phyloP scores from a whole-genome alignment of 2,888 invertebrate species.

The Aphrophora alni region DNA sequence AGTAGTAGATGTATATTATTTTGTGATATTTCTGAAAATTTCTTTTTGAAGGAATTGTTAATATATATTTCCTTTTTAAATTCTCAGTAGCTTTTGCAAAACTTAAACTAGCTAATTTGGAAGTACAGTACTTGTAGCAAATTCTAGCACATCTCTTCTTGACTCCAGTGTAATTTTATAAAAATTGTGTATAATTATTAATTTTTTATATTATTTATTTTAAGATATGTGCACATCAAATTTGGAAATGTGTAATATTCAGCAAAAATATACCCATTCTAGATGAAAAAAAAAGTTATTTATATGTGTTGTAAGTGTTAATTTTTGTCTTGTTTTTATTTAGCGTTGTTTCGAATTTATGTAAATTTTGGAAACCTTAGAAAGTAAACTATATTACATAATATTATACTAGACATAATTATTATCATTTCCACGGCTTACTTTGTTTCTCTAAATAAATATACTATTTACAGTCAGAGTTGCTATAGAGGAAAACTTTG shows the following conservation, averaged over 20 bases:
- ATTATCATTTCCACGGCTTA: no score
- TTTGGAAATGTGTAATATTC: neutral
- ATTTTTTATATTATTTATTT: neutral
- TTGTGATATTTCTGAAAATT: neutral
- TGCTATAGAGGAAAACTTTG: no score
- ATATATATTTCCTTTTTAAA: neutral
- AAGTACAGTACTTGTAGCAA: neutral
- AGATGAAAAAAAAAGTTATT: neutral
- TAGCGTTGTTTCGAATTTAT: neutral
- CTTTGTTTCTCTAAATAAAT: no score
- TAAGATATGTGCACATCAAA: neutral
- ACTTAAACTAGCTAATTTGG: neutral
- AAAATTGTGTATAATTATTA: slow-evolving; percentile 3
- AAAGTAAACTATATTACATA: neutral
- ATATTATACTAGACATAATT: neutral
- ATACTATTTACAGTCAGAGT: no score
- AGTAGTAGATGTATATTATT: neutral
- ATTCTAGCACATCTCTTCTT: neutral
- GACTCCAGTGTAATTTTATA: neutral
- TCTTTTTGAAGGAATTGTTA: neutral
- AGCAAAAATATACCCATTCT: neutral
- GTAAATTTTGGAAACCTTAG: neutral
- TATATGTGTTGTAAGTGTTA: neutral
- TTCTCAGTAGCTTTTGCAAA: slow-evolving; percentile 2
- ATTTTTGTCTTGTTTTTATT: neutral